Evolutionary conservation across 2,888 invertebrate genomes (phyloP).

Genomic region (Noctua fimbriata): DNA sequence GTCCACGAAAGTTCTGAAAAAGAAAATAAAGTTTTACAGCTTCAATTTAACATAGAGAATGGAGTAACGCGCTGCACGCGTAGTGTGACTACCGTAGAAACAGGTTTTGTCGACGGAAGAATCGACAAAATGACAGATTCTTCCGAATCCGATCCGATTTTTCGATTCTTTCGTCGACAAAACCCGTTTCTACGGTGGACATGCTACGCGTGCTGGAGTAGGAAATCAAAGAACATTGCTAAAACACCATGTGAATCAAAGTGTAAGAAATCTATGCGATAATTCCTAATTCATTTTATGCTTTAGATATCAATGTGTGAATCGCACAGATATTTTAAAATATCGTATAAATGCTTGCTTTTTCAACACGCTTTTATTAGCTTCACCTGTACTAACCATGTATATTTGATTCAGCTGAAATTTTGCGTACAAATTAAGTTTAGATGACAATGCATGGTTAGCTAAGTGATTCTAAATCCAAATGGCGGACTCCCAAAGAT

Average conservation of each 20-base stretch:
- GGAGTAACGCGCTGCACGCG: not conserved
- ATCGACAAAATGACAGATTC: too few species aligned
- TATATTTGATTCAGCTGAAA: not conserved
- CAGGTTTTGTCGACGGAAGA: too few species aligned
- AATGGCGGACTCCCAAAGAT: too few species aligned
- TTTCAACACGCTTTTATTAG: not conserved
- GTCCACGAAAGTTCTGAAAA: slow-evolving; percentile 92
- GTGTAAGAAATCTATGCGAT: not conserved
- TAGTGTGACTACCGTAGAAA: too few species aligned
- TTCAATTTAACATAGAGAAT: not conserved
- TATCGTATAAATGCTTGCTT: not conserved
- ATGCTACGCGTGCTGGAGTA: not conserved
- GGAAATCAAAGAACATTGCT: not conserved
- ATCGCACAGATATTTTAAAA: not conserved
- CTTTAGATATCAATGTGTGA: not conserved
- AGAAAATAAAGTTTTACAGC: not conserved
- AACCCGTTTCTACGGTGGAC: too few species aligned
- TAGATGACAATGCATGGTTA: too few species aligned
- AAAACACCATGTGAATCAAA: not conserved
- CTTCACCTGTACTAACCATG: not conserved
- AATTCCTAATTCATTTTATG: not conserved
- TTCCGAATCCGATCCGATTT: too few species aligned
- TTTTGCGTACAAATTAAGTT: too few species aligned
- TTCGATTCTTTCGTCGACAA: too few species aligned
- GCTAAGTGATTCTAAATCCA: too few species aligned